These are phyloP conservation scores for Selenia dentaria DNA, from an alignment of 2,888 invertebrate species.

Conservation along the genomic window DNA sequence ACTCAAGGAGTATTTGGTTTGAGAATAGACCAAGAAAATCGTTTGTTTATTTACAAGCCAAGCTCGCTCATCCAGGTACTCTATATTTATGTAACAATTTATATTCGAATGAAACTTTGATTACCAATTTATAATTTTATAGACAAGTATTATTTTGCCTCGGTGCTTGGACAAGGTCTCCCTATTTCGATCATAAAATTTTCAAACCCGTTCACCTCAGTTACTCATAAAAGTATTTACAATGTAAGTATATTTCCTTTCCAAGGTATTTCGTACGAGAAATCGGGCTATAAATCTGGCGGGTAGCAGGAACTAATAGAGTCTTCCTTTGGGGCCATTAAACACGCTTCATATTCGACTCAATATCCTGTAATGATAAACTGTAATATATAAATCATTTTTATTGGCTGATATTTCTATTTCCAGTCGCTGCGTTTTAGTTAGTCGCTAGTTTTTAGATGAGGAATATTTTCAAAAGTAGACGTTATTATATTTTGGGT, in stretches of 20 bases:
- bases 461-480: no score
- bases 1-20: no score
- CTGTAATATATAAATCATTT: constrained; percentile 30
- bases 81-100: no score
- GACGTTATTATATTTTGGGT: no score
- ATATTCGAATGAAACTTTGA: no score
- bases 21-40: no score
- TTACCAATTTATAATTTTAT: no score
- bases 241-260: constrained; percentile 32
- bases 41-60: no score
- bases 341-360: constrained; percentile 45
- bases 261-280: constrained; percentile 48
- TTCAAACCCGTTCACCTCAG: constrained; percentile 3
- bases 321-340: constrained; percentile 62
- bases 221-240: constrained; percentile 33
- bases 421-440: constrained; percentile 1
- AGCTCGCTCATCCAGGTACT: no score
- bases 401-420: constrained; percentile 22
- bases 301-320: constrained; percentile 63
- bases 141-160: no score
- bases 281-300: constrained; percentile 62
- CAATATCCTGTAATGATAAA: constrained; percentile 30
- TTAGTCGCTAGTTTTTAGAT: not conserved
- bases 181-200: no score
- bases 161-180: no score